Base-by-base conservation (phyloP, 1,140 invertebrate species). In the Sitophilus oryzae region DNA sequence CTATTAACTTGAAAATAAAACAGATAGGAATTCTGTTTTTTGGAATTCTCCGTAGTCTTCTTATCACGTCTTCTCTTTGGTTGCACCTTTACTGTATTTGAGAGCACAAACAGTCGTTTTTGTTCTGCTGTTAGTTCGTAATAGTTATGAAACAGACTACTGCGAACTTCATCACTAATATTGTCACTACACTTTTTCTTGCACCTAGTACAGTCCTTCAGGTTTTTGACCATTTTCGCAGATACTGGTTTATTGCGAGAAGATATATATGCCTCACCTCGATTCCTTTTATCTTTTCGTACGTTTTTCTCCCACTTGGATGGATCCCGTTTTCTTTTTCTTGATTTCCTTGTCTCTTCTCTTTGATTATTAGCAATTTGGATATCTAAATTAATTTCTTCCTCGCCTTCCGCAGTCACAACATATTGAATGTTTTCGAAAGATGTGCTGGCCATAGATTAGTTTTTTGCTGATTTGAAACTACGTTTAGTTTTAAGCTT, bases 1-100 rank as follows among this genome's bases (percentile, higher is more conserved):
- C 35, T 35, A 9, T n/a, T 5, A n/a, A 47, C 14, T 47, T 47
- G 18, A 15, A 47, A 30, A 47, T 20, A 44, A 19, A 6, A 44
- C 8, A 19, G 8, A 16, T 6, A 16, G 8, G 42, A n/a, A n/a
- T n/a, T 21, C 5, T 19, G 18, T 19, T 44, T 34, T 20, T 47
- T 11, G n/a, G n/a, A n/a, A n/a, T 2, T 47, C 3, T 41, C 1
- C 4, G 10, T 10, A n/a, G 38, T 41, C 16, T 41, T 16, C 16
- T n/a, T 41, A 10, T 15, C 38, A 10, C 14, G 19, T 41, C 14
- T 1, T 4, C 19, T 41, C 19, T 41, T 3, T 9, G 38, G 9
- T n/a, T n/a, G n/a, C n/a, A n/a, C n/a, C n/a, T n/a, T n/a, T n/a
- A n/a, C n/a, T n/a, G n/a, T n/a, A n/a, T n/a, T 16, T n/a, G 1